Conservation (phyloP, 2,888 invertebrate genomes). For the Sinhomidia bicolor region DNA sequence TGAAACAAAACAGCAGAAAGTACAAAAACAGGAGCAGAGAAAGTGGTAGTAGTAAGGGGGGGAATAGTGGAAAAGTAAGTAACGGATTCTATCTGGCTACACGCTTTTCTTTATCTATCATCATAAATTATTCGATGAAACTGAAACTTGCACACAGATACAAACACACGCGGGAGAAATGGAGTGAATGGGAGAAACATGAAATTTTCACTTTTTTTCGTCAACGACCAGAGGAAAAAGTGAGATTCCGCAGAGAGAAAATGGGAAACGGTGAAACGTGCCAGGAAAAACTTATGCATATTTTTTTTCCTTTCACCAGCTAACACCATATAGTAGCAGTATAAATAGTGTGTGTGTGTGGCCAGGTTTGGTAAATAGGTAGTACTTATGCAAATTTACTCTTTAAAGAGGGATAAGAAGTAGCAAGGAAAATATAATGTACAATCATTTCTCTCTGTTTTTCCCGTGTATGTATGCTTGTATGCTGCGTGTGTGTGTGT, state of each 20-base stretch:
- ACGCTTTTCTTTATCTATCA: slow-evolving; percentile 54
- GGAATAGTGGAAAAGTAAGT: neutral
- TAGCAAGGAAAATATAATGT: neutral
- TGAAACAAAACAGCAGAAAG: neutral
- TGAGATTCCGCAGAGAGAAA: neutral
- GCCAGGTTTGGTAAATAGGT: neutral
- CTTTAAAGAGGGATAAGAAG: neutral
- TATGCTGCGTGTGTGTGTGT: neutral
- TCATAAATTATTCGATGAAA: slow-evolving; percentile 38
- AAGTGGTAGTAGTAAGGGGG: neutral
- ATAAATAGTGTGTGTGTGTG: too few relatives aligned
- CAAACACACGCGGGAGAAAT: neutral
- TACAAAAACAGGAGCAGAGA: neutral
- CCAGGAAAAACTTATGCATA: neutral
- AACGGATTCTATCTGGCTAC: too few relatives aligned
- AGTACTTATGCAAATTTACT: neutral
- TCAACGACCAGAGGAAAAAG: neutral
- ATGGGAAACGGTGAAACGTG: slow-evolving; percentile 30
- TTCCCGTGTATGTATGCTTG: too few relatives aligned
- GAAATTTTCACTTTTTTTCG: neutral
- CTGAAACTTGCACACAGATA: too few relatives aligned
- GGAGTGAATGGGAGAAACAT: neutral
- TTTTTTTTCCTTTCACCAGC: too few relatives aligned
- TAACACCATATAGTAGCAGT: too few relatives aligned
- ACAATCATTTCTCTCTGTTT: neutral